Evolutionary conservation across 2,797 vertebrate species (phyloP), one percentile per base, ranked within the genome.

Genomic region (Discoglossus pictus): DNA sequence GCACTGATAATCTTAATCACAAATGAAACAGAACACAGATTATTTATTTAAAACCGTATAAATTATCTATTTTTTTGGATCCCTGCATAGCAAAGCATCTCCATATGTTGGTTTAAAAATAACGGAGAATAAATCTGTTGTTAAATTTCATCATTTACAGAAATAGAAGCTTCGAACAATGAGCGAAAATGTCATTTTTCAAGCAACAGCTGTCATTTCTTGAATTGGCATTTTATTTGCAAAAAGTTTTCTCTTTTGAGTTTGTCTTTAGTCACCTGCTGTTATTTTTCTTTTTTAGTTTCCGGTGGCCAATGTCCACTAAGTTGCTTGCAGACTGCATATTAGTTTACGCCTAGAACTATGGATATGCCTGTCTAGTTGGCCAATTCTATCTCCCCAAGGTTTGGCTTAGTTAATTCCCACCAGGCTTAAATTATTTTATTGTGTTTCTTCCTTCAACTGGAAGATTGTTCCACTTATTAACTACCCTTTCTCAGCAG

Each of bases 101-200:
- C 34, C 65, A 61, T 61, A 53, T 68, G 56, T 60, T 53, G 36
- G 23, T 13, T 24, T 52, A 36, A n/a, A 68, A 44, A 43, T 25
- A 31, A 21, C 50, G 31, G 40, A 27, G 40, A 69, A 61, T 54
- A 69, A 69, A 47, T 46, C 66, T 61, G 66, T 47, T 50, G 46
- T 35, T 61, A 50, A 46, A 61, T 69, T 40, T 21, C 50, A 34
- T 12, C 50, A 47, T 52, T 55, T 55, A 62, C 46, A 69, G 27
- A 61, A 36, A 69, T 53, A 60, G 56, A 51, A 34, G 20, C 39
- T 47, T 68, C 47, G 39, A 46, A 61, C 58, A 61, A 69, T 62
- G 38, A 61, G 27, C 18, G 15, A 44, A 21, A 15, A 46, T 62
- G 66, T 47, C 40, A 47, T 46, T 52, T 20, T 53, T 15, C 10